These are phyloP conservation scores for Pangasius sanitwongsei DNA, from an alignment of 2,797 vertebrate genomes.

Conservation along the genomic window DNA sequence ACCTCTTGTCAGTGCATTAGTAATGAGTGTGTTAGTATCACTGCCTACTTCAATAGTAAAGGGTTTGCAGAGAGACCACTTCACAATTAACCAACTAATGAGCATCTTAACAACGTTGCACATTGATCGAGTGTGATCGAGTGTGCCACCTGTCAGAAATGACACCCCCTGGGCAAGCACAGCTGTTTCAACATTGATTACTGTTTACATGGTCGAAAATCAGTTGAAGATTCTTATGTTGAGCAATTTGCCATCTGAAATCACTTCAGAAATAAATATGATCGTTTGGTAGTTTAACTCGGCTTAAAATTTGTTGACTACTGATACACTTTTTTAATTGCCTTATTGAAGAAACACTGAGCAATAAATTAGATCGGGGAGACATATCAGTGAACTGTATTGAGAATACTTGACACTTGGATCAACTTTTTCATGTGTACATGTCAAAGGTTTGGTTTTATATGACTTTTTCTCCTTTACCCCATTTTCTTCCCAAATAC, in stretches of 20 bases:
- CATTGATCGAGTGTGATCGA: conserved; percentile 13
- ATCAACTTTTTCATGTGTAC: not conserved
- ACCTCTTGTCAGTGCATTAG: conserved; percentile 9
- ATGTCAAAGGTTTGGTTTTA: too few relatives aligned
- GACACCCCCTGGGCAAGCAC: conserved; percentile 3
- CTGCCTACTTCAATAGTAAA: not conserved
- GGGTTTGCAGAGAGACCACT: conserved; percentile 35
- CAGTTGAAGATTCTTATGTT: not conserved
- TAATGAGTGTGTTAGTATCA: conserved; percentile 14
- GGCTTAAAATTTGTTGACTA: not conserved
- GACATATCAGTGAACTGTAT: not conserved
- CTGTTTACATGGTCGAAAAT: not conserved
- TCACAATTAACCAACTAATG: conserved; percentile 39
- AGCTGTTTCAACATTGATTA: conserved; percentile 32
- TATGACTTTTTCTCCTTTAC: not conserved
- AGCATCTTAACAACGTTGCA: conserved; percentile 15
- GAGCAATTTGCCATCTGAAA: conserved; percentile 17
- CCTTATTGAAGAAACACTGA: conserved; percentile 4
- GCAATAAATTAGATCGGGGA: not conserved
- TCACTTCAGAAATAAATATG: conserved; percentile 24
- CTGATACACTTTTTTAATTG: not conserved
- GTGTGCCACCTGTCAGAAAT: conserved; percentile 9
- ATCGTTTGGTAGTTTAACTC: not conserved
- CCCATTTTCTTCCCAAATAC: not conserved
- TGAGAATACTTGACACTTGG: too few relatives aligned